Conservation (phyloP, 2,113 vertebrate species). For the Psittacara wagleri region DNA sequence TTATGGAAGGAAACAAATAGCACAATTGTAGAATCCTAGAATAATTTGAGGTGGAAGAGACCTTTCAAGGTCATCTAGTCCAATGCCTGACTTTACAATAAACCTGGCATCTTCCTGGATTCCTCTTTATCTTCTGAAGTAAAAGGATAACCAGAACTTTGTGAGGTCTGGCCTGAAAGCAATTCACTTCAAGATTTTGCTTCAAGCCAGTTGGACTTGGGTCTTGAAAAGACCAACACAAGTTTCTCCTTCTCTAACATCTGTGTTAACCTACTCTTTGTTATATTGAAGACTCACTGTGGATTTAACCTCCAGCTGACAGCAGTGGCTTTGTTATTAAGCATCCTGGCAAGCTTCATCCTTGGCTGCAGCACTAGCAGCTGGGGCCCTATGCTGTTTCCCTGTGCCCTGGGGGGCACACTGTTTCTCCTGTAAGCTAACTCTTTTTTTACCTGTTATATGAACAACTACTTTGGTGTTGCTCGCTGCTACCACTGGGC, state of each 20-base stretch:
- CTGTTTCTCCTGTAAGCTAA: not conserved
- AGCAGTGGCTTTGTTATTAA: not conserved
- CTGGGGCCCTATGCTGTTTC: too few species aligned
- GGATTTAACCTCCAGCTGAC: not conserved
- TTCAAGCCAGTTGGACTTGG: not conserved
- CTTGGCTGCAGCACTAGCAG: not conserved
- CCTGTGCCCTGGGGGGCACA: not conserved
- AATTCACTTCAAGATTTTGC: not conserved
- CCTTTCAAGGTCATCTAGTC: not conserved
- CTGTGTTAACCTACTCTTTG: not conserved
- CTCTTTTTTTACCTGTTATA: not conserved
- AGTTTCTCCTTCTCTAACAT: not conserved
- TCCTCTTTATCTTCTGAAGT: not conserved
- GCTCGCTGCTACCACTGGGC: not conserved
- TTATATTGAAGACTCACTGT: not conserved
- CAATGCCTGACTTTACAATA: not conserved
- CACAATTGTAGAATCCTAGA: not conserved
- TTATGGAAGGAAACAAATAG: not conserved
- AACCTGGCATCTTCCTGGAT: not conserved
- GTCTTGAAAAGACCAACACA: not conserved
- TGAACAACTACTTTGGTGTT: not conserved
- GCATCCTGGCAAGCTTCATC: not conserved
- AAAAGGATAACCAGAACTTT: not conserved
- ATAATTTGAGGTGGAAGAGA: not conserved
- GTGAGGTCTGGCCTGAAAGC: not conserved